Evolutionary conservation across 2,113 vertebrate genomes (phyloP), one percentile per base, ranked within the genome.

Genomic region (Pardalotus punctatus): DNA sequence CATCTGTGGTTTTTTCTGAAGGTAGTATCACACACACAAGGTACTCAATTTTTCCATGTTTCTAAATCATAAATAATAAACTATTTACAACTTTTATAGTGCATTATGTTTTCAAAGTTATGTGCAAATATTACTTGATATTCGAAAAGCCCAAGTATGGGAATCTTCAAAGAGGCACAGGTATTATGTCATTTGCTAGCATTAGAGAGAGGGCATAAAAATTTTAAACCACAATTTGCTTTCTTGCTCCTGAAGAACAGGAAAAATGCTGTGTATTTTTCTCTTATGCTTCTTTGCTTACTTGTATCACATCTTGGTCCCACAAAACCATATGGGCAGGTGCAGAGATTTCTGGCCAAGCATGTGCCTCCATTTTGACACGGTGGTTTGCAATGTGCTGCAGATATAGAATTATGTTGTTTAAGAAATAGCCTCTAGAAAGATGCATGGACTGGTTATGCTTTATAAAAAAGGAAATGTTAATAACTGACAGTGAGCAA

Each of bases 301-400:
- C 99, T 98, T 97, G 98, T 99, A 95, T 99, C 98, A 98, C 99
- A 99, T 90, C 98, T 97, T 50, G 98, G 98, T 93, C 99, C 99
- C 87, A 99, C 98, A 92, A 98, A 99, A 77, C 99, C 99, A 10
- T 99, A 99, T 1, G 98, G 96, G 81, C 99, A 99, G 90, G 98
- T 99, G 61, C 98, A 99, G 95, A 98, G 98, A 91, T 99, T 99
- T 81, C 98, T 97, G 92, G 97, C 96, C 95, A 98, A 88, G 81
- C 99, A 99, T 0, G 97, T 98, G n/a, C 99, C 99, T 87, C 98
- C 98, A 25, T 99, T 98, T 74, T 97, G 97, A 94, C 99, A 99
- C 0, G 98, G 92, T 14, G 98, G 99, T 77, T 98, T 97, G 71
- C 99, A 99, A 19, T 92, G 96, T 33, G 98, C 99, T 99, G 95